These are phyloP conservation scores for Azemiops feae DNA, from an alignment of 2,113 vertebrate species.

Conservation along the genomic window DNA sequence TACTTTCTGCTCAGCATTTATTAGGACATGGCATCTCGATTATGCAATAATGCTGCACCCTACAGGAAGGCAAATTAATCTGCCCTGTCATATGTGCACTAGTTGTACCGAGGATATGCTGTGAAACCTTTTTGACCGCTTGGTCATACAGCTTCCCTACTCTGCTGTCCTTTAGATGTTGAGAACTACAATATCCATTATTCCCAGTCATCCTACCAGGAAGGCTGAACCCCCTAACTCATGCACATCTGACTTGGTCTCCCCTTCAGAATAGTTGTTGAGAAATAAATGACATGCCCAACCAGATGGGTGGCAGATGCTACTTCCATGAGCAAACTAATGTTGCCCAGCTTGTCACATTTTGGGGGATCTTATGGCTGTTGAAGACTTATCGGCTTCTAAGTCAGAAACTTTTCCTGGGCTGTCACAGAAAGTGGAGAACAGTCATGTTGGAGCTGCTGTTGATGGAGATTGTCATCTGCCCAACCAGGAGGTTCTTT, in stretches of 20 bases:
- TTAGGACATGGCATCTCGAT: not conserved
- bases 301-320: conserved; percentile 18
- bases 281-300: conserved; percentile 24
- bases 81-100: not conserved
- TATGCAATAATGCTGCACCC: not conserved
- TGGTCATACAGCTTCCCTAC: not conserved
- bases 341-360: conserved; percentile 45
- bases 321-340: conserved; percentile 27
- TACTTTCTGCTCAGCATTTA: not conserved
- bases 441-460: conserved; percentile 58
- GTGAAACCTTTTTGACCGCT: not conserved
- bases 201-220: not conserved
- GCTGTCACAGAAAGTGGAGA: conserved; percentile 43
- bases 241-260: not conserved
- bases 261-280: not conserved
- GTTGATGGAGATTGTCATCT: conserved; percentile 51
- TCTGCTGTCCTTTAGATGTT: not conserved
- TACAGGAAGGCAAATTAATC: not conserved
- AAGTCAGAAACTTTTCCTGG: conserved; percentile 40
- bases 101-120: not conserved
- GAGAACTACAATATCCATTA: not conserved
- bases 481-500: conserved; percentile 63
- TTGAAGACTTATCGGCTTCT: conserved; percentile 53
- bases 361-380: conserved; percentile 48
- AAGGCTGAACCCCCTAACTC: not conserved